Conservation (phyloP, 2,113 vertebrate species). For the Elgaria multicarinata region DNA sequence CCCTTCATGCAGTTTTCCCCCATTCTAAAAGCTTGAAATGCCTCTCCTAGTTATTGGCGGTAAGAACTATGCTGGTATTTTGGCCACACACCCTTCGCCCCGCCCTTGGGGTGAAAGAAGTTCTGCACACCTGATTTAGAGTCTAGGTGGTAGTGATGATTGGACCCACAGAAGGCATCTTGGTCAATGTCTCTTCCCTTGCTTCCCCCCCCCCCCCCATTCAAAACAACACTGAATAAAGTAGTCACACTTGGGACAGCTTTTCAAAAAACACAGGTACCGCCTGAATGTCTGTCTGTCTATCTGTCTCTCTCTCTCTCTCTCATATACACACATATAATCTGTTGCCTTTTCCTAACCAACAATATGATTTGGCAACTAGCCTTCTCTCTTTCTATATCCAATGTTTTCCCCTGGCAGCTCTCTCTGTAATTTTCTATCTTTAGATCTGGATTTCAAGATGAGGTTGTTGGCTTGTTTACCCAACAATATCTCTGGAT, state of each 20-base stretch:
- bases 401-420: constrained; percentile 45
- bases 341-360: neutral
- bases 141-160: neutral
- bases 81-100: too few relatives aligned
- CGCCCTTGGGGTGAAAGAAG: too few relatives aligned
- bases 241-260: neutral
- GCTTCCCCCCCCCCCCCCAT: neutral
- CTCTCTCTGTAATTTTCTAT: constrained; percentile 45
- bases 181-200: too few relatives aligned
- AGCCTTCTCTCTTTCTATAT: constrained; percentile 13
- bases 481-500: neutral
- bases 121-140: too few relatives aligned
- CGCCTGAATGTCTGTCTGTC: neutral
- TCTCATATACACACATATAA: neutral
- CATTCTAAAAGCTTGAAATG: too few relatives aligned
- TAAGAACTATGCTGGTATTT: too few relatives aligned
- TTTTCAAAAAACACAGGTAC: neutral
- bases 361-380: neutral
- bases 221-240: too few relatives aligned
- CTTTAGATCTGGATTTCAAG: constrained; percentile 34
- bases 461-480: constrained; percentile 19
- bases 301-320: too few relatives aligned
- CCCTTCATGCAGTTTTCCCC: too few relatives aligned
- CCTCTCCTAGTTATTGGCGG: too few relatives aligned
- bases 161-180: neutral